Evolutionary conservation across 2,797 vertebrate species (phyloP), one percentile per base, ranked within the genome.

Genomic region (Neosilurus mollespiculum): DNA sequence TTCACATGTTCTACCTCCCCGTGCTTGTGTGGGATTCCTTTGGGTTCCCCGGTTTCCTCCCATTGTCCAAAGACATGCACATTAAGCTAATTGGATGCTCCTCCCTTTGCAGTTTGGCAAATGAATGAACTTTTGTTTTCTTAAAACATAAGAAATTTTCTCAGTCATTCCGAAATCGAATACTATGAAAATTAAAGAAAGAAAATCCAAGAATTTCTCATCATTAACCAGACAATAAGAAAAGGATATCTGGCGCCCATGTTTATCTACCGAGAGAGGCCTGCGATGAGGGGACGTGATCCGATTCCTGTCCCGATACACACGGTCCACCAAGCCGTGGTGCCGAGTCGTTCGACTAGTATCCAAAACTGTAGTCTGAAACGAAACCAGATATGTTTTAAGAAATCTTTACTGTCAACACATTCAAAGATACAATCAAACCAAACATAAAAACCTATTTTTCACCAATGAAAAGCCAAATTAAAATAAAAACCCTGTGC

Each of bases 221-320:
- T n/a, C 49, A 26, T n/a, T 24, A 26, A 12, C n/a, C 26, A 37
- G 9, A 61, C 73, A 51, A 12, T 34, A 69, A 80, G 49, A 65
- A 92, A 96, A 99, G 97, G 98, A 99, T 99, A 99, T 99, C 92
- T 99, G 98, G 70, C 98, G 93, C 79, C 98, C 97, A 0, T 99
- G 98, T 83, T 99, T 99, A 90, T 99, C 98, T 84, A 99, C 96
- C 0, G 98, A 96, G 76, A 98, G 94, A 0, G 97, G 98, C 66
- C 98, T 94, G 69, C 97, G 96, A 87, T 99, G 98, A 0, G 98
- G 98, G 22, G 98, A 99, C 76, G 96, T 96, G n/a, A 99, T 96
- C 70, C 98, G 96, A 92, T 96, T 96, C 0, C 98, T 91, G 77
- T 99, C 98, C 0, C 98, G 96, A 92, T 97, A 99, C 58, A 99